Conservation (phyloP, 2,888 invertebrate genomes). For the Caenorhabditis imperialis region DNA sequence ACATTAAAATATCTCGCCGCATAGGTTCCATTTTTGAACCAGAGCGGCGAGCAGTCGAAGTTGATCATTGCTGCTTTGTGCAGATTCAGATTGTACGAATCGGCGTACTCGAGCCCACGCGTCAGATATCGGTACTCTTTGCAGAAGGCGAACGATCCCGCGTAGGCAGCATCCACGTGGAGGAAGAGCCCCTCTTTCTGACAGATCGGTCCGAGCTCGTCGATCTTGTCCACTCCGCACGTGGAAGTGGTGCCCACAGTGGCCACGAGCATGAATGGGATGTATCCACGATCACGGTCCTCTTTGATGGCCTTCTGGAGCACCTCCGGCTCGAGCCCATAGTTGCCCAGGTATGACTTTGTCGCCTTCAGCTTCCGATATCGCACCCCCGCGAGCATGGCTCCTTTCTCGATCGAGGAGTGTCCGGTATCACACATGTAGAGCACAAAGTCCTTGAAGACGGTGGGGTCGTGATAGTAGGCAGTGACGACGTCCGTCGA, state of each 20-base stretch:
- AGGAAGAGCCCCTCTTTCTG: conserved; percentile 90
- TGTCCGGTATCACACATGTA: conserved; percentile 84
- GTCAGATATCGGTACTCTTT: conserved; percentile 93
- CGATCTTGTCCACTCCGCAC: conserved; percentile 93
- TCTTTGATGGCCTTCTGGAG: conserved; percentile 82
- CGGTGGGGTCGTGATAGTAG: conserved; percentile 71
- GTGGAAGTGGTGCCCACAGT: conserved; percentile 91
- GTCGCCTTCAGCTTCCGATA: conserved; percentile 84
- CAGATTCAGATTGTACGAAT: conserved; percentile 97
- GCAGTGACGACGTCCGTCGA: conserved; percentile 49
- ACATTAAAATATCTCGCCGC: conserved; percentile 97
- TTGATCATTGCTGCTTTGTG: conserved; percentile 99
- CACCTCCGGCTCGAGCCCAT: conserved; percentile 84
- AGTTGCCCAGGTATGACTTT: conserved; percentile 80
- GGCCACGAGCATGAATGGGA: conserved; percentile 74
- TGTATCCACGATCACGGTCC: conserved; percentile 69
- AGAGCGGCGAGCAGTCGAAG: conserved; percentile 98
- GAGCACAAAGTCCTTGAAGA: conserved; percentile 79
- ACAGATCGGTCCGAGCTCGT: conserved; percentile 83
- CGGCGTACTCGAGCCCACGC: conserved; percentile 89
- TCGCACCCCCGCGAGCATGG: conserved; percentile 86
- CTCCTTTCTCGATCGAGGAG: conserved; percentile 90
- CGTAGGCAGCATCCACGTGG: conserved; percentile 97
- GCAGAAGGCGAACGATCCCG: conserved; percentile 83
- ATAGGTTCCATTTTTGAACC: conserved; percentile 90